A percentile compares a stretch with the other conserved stretches of the same genome.
phyloP scores from a whole-genome alignment of 2,113 vertebrate species.

The Elephantulus edwardii region DNA sequence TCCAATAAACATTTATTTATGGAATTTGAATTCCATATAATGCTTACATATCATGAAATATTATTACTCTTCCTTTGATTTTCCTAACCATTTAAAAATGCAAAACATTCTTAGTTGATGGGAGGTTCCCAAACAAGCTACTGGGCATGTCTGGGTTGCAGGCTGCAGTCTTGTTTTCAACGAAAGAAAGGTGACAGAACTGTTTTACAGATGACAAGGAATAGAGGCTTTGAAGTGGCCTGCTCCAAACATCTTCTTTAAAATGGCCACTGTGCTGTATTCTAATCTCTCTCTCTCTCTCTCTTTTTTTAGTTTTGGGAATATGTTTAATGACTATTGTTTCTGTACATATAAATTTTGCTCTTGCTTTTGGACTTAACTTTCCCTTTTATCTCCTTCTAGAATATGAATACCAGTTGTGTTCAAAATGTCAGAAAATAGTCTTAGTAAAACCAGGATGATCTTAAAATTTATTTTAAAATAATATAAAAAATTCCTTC shows the following conservation, averaged over 20 bases:
- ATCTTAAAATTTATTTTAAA: too few relatives aligned
- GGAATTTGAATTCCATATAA: slow-evolving; percentile 20
- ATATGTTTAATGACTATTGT: too few relatives aligned
- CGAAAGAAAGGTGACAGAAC: neutral
- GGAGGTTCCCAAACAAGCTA: neutral
- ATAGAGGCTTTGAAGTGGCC: accelerated
- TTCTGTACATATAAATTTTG: too few relatives aligned
- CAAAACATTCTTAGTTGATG: neutral
- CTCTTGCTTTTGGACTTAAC: too few relatives aligned
- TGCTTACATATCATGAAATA: neutral
- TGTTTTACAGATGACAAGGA: neutral
- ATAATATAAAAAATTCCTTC: too few relatives aligned
- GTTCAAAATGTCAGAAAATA: too few relatives aligned
- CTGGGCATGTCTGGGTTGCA: neutral
- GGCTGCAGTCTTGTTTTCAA: neutral
- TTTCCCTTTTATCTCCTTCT: too few relatives aligned
- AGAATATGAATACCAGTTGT: too few relatives aligned
- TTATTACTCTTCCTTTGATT: neutral
- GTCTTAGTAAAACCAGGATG: too few relatives aligned
- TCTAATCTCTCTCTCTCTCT: neutral
- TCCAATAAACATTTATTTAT: neutral
- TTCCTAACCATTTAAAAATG: neutral
- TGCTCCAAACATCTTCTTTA: neutral
- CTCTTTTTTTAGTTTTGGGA: neutral
- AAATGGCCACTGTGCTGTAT: too few relatives aligned